Evolutionary conservation across 2,113 vertebrate genomes (phyloP).

Genomic region (Rhea americana): DNA sequence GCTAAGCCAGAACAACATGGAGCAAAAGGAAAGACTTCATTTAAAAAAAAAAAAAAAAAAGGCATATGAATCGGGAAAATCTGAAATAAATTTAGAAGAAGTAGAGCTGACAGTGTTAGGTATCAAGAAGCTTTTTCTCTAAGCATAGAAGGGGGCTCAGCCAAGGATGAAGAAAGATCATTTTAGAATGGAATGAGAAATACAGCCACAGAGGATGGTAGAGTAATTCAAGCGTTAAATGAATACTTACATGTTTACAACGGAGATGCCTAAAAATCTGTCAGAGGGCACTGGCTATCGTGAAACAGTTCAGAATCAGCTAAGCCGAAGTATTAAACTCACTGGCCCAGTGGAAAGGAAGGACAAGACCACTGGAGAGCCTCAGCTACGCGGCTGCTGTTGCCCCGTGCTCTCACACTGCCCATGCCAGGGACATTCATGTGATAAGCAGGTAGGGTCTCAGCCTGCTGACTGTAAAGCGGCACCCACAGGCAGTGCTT

Average conservation of each 20-base stretch:
- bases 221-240: conserved; percentile 83
- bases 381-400: neutral
- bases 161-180: conserved; percentile 77
- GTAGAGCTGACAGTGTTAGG: conserved; percentile 45
- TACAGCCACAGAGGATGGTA: conserved; percentile 71
- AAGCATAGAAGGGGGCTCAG: conserved; percentile 62
- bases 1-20: neutral
- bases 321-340: conserved; percentile 50
- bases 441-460: rapidly evolving
- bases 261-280: conserved; percentile 74
- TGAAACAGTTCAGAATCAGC: conserved; percentile 54
- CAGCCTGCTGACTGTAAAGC: neutral
- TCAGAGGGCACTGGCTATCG: conserved; percentile 55
- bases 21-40: neutral
- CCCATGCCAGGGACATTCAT: neutral
- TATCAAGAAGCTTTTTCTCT: conserved; percentile 65
- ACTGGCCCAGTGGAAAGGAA: conserved; percentile 57
- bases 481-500: rapidly evolving
- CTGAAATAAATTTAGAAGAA: conserved; percentile 22
- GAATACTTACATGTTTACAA: conserved; percentile 83
- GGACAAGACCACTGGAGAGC: conserved; percentile 24
- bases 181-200: conserved; percentile 80
- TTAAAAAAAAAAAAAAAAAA: neutral
- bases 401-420: neutral
- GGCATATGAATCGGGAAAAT: neutral